These are phyloP conservation scores for Turdus rufiventris DNA, from an alignment of 2,113 vertebrate genomes.

Conservation along the genomic window DNA sequence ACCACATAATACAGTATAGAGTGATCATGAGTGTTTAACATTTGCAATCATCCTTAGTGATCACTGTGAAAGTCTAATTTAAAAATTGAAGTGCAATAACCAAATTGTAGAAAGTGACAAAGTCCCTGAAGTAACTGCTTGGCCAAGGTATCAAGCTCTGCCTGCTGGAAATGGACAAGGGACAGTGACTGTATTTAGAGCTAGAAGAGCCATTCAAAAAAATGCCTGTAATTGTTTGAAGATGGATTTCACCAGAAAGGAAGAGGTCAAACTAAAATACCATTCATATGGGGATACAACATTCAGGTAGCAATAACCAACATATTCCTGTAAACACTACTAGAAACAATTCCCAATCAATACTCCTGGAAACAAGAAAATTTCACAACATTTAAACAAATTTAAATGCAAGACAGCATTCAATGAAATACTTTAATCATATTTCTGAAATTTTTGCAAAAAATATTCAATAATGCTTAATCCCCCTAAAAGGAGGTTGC, in stretches of 20 bases:
- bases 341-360: neutral
- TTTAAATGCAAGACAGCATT: neutral
- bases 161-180: neutral
- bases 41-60: rapidly evolving
- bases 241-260: neutral
- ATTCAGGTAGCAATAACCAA: neutral
- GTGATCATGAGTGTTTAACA: neutral
- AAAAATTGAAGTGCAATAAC: neutral
- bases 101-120: neutral
- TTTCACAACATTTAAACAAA: neutral
- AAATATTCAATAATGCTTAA: neutral
- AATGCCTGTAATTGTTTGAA: neutral
- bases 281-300: neutral
- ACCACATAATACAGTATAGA: neutral
- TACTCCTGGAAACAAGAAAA: neutral
- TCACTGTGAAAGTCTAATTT: neutral
- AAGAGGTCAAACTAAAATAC: neutral
- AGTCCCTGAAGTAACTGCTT: neutral
- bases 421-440: neutral
- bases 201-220: neutral
- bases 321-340: neutral
- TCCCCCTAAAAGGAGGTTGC: neutral
- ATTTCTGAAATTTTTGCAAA: neutral
- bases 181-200: neutral
- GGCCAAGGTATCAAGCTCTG: neutral